Base-by-base conservation (phyloP, 1,140 invertebrate genomes). In the Metaphire vulgaris region DNA sequence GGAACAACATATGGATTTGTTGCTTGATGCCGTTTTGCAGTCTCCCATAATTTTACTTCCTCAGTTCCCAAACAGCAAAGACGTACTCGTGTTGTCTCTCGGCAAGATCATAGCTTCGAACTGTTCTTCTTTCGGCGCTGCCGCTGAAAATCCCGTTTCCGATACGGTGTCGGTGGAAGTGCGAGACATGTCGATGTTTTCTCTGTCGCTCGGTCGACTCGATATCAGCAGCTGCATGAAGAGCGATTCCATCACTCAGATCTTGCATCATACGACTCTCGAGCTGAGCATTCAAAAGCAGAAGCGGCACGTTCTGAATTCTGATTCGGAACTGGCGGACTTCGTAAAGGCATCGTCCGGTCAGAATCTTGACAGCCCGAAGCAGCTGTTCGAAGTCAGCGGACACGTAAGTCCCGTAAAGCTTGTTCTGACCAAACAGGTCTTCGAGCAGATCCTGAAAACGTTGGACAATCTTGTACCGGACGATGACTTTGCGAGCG, bases 41-140 rank as follows among this genome's bases (percentile, higher is more conserved):
- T 95, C 93, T 76, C 96, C 96, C 0, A 92, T 97, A 31, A 89
- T 97, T 69, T 91, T 97, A 33, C 85, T 97, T 69, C 95, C 95
- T 0, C 88, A 92, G 74, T 89, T 90, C 6, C 88, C 90, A n/a
- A 88, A 88, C 32, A 95, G 93, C 85, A 81, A 89, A 26, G 90
- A 95, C 82, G 93, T 97, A 29, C 89, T 97, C 71, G 92, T 97
- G 21, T 93, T 93, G n/a, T 94, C 96, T 88, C 88, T 98, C 69
- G 96, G 96, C 33, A 91, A 93, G 82, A 97, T 97, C 82, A 90
- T 90, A 30, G 86, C 95, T 21, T 82, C 80, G 71, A 86, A 87
- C 65, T 31, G 74, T 31, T 6, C 68, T 6, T 28, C 69, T 29
- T 1, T n/a, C 6, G 34, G 12, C 68, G 21, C 16, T 30, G 12